Evolutionary conservation across 2,888 invertebrate genomes (phyloP).

Genomic region (Philereme transversata): DNA sequence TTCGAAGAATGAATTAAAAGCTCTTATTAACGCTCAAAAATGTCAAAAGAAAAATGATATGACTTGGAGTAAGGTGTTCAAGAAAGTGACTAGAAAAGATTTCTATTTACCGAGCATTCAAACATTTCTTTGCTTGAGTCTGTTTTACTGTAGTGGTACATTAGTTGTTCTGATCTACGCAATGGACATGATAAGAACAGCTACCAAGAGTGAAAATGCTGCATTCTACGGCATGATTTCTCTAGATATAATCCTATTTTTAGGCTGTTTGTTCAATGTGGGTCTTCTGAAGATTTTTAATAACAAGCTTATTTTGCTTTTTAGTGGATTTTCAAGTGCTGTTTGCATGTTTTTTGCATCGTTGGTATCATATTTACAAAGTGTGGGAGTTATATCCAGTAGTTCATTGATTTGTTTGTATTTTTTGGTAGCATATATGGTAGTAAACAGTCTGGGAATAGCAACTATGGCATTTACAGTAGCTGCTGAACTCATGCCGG

Average conservation of each 20-base stretch:
- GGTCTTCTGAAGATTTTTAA: conserved; percentile 18
- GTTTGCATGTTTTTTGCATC: conserved; percentile 9
- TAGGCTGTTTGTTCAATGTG: conserved; percentile 7
- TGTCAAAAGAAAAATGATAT: not conserved
- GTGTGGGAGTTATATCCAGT: conserved; percentile 7
- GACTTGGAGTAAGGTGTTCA: not conserved
- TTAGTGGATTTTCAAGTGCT: conserved; percentile 3
- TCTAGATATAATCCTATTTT: conserved; percentile 8
- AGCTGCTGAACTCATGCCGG: conserved; percentile 28
- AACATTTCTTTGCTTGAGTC: conserved; percentile 11
- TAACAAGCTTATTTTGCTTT: conserved; percentile 21
- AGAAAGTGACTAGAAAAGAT: conserved; percentile 13
- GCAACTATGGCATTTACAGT: conserved; percentile 10
- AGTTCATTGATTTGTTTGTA: conserved; percentile 21
- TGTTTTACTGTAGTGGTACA: conserved; percentile 25
- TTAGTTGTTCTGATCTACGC: conserved; percentile 24
- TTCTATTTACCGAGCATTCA: conserved; percentile 26
- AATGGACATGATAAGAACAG: conserved; percentile 12
- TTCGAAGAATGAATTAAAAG: conserved; percentile 28
- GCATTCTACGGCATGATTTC: conserved; percentile 19
- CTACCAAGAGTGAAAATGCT: conserved; percentile 15
- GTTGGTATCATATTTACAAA: conserved; percentile 17
- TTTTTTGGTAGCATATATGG: conserved; percentile 21
- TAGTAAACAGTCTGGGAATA: conserved; percentile 15
- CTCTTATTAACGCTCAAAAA: conserved; percentile 20